A percentile compares a stretch with the other conserved stretches of the same genome.
These are phyloP conservation scores for Isoperla grammatica DNA, from an alignment of 2,888 invertebrate species.

Conservation along the genomic window DNA sequence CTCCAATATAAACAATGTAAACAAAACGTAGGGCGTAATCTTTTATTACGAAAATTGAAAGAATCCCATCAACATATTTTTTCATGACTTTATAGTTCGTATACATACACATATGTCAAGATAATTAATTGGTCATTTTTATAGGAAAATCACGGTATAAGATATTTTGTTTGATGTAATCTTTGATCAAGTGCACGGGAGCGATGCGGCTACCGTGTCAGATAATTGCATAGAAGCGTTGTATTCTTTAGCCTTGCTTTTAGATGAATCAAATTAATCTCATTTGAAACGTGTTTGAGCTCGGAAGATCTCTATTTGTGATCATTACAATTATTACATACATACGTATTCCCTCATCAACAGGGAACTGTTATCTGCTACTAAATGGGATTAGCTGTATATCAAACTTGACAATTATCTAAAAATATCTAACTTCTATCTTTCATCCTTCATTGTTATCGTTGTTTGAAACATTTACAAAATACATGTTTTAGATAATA, in stretches of 20 bases:
- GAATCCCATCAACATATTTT: conserved; percentile 24
- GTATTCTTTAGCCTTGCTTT: neutral
- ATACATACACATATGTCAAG: conserved; percentile 9
- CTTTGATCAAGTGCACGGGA: no score
- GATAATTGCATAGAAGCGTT: no score
- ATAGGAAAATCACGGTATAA: neutral
- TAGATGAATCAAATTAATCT: neutral
- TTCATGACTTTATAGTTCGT: conserved; percentile 25
- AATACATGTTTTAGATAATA: conserved; percentile 22
- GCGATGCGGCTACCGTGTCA: no score
- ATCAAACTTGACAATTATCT: conserved; percentile 15
- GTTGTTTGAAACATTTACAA: conserved; percentile 19
- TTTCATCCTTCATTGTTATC: conserved; percentile 21
- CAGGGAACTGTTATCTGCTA: conserved; percentile 2
- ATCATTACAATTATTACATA: conserved; percentile 7
- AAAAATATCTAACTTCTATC: conserved; percentile 16
- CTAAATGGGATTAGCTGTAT: conserved; percentile 21
- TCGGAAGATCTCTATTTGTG: conserved; percentile 17
- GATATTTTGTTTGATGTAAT: neutral
- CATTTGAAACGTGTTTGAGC: conserved; percentile 3
- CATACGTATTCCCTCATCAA: conserved; percentile 1
- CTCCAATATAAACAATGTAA: conserved; percentile 12
- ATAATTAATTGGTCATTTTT: neutral
- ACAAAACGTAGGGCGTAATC: neutral
- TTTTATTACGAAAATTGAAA: conserved; percentile 9